Base-by-base conservation (phyloP, 2,888 invertebrate species). In the Temnothorax unifasciatus region DNA sequence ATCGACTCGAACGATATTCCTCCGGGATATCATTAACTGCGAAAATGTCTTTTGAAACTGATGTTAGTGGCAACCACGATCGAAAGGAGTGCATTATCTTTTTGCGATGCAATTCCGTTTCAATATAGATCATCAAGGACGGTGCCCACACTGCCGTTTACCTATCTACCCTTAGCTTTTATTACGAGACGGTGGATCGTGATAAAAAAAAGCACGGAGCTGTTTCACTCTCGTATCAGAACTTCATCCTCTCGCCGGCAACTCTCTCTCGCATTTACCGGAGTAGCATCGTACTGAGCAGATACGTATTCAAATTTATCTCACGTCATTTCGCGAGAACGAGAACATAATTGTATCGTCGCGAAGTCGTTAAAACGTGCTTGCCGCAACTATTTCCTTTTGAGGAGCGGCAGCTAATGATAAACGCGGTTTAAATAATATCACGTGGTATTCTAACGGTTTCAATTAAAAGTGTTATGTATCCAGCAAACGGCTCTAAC, bases 271-370 rank as follows among this genome's bases (percentile, higher is more conserved):
- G 38, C 59, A 66, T 85, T 82, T 77, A 8, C 69, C 61, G 18
- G 18, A 71, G 71, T 69, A 64, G 57, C 29, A 54, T n/a, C 18
- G 34, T 44, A 59, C 79, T 52, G 9, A 52, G 50, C 52, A 66
- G 81, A 66, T 79, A 88, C 87, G 76, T 86, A 86, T 90, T 89
- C 89, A 87, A 89, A 90, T 90, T 90, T 90, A 90, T 89, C 90
- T 90, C 89, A 82, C 87, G 88, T 88, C 89, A 87, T 89, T 90
- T 82, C 84, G 71, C 64, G 82, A 74, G 82, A 75, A 89, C 74
- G 83, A 76, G 84, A 73, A 90, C 83, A 84, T 90, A 90, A 90
- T 90, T 89, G 86, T 88, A 86, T 90, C 87, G 85, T 88, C 85
- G 87, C 86, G 86, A 87, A 88, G 87, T 90, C 90, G 89, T 90